phyloP scores from a whole-genome alignment of 2,888 invertebrate genomes.

The Zygothrica quintamaculata region DNA sequence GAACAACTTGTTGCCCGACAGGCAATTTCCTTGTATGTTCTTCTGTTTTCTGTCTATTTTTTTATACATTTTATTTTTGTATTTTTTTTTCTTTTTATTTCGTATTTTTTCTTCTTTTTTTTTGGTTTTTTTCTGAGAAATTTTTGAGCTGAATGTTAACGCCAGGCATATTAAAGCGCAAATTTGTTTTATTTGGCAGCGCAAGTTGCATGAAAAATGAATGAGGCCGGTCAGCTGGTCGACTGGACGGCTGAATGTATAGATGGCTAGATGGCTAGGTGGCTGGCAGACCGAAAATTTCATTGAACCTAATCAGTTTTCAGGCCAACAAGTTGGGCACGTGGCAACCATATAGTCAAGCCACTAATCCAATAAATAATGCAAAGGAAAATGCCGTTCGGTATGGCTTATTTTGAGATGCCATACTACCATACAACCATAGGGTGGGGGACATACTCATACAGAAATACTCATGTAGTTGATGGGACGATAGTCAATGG shows the following conservation, averaged over 20 bases:
- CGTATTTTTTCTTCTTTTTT: slow-evolving; percentile 1
- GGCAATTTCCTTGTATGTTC: slow-evolving; percentile 15
- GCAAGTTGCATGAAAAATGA: slow-evolving; percentile 68
- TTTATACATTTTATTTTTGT: neutral
- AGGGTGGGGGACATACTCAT: neutral
- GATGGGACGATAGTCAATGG: slow-evolving; percentile 15
- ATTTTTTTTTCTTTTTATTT: slow-evolving; percentile 7
- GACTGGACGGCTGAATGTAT: slow-evolving; percentile 12
- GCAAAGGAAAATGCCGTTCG: slow-evolving; percentile 50
- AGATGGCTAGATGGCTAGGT: slow-evolving; percentile 9
- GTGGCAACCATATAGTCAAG: slow-evolving; percentile 60
- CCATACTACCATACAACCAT: slow-evolving; percentile 14
- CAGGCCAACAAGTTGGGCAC: slow-evolving; percentile 69
- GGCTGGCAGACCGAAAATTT: slow-evolving; percentile 44
- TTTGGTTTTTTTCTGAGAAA: slow-evolving; percentile 1
- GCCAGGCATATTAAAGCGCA: slow-evolving; percentile 70
- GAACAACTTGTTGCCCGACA: slow-evolving; percentile 65
- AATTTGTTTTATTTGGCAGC: slow-evolving; percentile 73
- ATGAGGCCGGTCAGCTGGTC: slow-evolving; percentile 45
- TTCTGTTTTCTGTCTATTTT: slow-evolving; percentile 6
- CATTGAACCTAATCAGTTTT: slow-evolving; percentile 79
- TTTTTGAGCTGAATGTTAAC: slow-evolving; percentile 61
- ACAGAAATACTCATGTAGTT: slow-evolving; percentile 3
- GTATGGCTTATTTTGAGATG: slow-evolving; percentile 22
- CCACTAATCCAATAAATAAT: slow-evolving; percentile 78